Conservation (phyloP, 2,113 vertebrate species). For the Sinocyclocheilus rhinocerous region DNA sequence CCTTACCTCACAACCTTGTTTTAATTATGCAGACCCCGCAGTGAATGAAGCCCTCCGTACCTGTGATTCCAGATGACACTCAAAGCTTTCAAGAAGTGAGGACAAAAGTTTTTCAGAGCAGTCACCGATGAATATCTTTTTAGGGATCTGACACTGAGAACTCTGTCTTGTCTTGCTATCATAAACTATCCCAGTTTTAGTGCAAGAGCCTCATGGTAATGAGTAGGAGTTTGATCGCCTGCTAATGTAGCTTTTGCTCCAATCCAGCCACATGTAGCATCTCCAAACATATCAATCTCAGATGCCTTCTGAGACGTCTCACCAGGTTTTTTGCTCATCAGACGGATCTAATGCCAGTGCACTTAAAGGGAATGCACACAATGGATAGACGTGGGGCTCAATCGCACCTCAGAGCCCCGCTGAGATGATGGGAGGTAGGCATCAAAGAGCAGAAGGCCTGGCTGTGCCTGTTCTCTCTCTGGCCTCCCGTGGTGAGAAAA, state of each 20-base stretch:
- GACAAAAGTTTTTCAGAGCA: neutral
- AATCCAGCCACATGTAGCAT: neutral
- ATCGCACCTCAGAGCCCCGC: conserved; percentile 16
- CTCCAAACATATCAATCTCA: conserved; percentile 12
- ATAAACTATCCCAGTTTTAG: neutral
- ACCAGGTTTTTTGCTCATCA: conserved; percentile 8
- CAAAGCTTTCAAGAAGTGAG: neutral
- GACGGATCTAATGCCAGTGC: conserved; percentile 20
- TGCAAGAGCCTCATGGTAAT: neutral
- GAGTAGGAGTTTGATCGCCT: neutral
- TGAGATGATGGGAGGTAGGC: conserved; percentile 18
- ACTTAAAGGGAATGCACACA: neutral
- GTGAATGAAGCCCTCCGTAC: neutral
- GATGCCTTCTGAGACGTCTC: neutral
- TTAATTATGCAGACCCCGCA: conserved; percentile 18
- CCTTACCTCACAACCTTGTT: conserved; percentile 28
- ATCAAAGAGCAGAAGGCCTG: conserved; percentile 45
- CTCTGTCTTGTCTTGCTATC: conserved; percentile 22
- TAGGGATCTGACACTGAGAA: conserved; percentile 24
- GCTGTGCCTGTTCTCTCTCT: neutral
- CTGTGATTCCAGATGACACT: conserved; percentile 11
- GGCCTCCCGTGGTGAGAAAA: conserved; percentile 33
- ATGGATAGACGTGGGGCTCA: neutral
- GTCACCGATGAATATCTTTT: conserved; percentile 2
- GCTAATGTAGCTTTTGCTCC: neutral